Base-by-base conservation (phyloP, 2,797 vertebrate species). In the Sparidentex hasta region DNA sequence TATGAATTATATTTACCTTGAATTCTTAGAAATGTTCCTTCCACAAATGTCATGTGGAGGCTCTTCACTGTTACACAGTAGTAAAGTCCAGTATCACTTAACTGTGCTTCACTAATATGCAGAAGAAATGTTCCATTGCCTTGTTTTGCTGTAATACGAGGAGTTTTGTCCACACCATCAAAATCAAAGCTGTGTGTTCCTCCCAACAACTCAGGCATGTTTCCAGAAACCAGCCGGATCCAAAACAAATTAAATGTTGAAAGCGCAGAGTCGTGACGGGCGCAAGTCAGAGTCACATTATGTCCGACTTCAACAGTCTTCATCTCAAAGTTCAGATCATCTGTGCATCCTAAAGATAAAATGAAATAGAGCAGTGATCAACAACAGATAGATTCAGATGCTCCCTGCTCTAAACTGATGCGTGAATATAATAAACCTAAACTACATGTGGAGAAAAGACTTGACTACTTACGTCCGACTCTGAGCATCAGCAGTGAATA, bases 61-160 rank as follows among this genome's bases (percentile, higher is more conserved):
- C 12, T 0, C 0, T 14, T 0, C 3, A 0, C 25, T 78, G 50
- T 73, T 0, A 83, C 0, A 68, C 90, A 92, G 21, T 54, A 71
- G 65, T 92, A 90, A 84, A 91, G 0, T 46, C 59, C 84, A 54
- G 64, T n/a, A 76, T 91, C 89, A 0, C 2, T 71, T 1, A 3
- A 20, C 3, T 47, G 1, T 43, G 20, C 38, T 0, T 61, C n/a
- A 18, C 0, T 1, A 47, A 92, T 77, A 20, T 3, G 0, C 33
- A 92, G 58, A 17, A 29, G 1, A 74, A 83, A 88, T 23, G 0
- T 21, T 68, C 25, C 63, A 1, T 0, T 0, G 3, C 48, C 3
- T 51, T 5, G 0, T 11, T 0, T 25, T 62, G 29, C 0, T 64
- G 20, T 70, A 51, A 87, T 59, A 1, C 0, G 68, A 57, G 0